These are phyloP conservation scores for Smittia sp. DNA, from an alignment of 2,888 invertebrate genomes.

Conservation along the genomic window DNA sequence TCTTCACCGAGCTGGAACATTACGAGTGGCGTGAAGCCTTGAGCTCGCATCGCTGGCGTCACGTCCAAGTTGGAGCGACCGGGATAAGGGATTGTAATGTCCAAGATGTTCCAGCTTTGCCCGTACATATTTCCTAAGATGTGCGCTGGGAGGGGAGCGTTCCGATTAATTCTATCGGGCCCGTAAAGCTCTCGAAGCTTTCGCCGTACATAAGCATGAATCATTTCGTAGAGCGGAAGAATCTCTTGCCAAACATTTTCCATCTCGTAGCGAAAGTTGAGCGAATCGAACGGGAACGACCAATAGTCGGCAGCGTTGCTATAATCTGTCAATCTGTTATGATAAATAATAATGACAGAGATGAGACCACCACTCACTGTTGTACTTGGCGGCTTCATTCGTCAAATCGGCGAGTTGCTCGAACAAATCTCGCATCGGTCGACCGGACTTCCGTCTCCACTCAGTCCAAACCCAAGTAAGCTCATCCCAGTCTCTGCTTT, in stretches of 20 bases:
- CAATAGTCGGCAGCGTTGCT: conserved; percentile 85
- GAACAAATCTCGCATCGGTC: conserved; percentile 73
- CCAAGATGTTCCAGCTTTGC: conserved; percentile 83
- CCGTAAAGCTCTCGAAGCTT: conserved; percentile 81
- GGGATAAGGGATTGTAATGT: conserved; percentile 80
- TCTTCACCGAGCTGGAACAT: conserved; percentile 88
- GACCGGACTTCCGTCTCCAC: conserved; percentile 82
- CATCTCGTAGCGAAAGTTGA: conserved; percentile 71
- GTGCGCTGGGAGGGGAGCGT: conserved; percentile 81
- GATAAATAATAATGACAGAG: too few species aligned
- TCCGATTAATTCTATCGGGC: conserved; percentile 72
- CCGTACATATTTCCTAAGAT: conserved; percentile 89
- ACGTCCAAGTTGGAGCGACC: conserved; percentile 80
- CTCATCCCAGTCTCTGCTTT: conserved; percentile 82
- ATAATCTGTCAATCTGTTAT: conserved; percentile 65
- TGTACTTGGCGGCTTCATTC: conserved; percentile 74
- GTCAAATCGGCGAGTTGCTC: conserved; percentile 76
- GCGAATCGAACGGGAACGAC: conserved; percentile 81
- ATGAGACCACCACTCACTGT: too few species aligned
- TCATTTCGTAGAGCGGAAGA: conserved; percentile 78
- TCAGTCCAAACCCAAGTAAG: conserved; percentile 85
- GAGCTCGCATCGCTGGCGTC: conserved; percentile 75
- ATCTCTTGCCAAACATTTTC: conserved; percentile 82
- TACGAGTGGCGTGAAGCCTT: conserved; percentile 79
- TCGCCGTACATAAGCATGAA: conserved; percentile 86